Evolutionary conservation across 2,797 vertebrate genomes (phyloP), one percentile per base, ranked within the genome.

Genomic region (Amblyraja radiata): DNA sequence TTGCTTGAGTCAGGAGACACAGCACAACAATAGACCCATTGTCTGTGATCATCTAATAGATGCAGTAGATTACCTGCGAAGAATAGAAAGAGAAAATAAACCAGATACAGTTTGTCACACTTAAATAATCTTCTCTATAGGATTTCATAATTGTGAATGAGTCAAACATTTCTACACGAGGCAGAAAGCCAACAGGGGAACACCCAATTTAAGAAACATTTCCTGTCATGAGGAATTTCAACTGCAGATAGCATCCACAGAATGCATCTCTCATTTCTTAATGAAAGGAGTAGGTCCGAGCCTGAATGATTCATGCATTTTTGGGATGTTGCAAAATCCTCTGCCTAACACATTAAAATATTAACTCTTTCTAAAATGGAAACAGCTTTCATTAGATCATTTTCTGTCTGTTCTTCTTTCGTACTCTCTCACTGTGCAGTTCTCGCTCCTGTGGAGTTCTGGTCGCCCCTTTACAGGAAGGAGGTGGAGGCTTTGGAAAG

Each of bases 1-100:
- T 99, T 98, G 94, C 98, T 98, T 95, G 98, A 98, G 96, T 99
- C 98, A 0, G 98, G 97, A 0, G 99, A 99, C 65, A 99, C 96
- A 93, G 97, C 96, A 94, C 98, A 99, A 96, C 97, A 97, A 94
- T 98, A 98, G 93, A 99, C 97, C 99, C 99, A 99, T 94, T 98
- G 97, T 93, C 97, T 96, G 0, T 99, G 99, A 94, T 98, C 98
- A 0, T 96, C 96, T 3, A 99, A 95, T 94, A 99, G 97, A 94
- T 98, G 98, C n/a, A 97, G 96, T 94, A 96, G 97, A 94, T 97
- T 97, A 93, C 97, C 98, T 99, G 91, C 93, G 23, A 86, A 79
- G 61, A 39, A 63, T 25, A 6, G 71, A 86, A 32, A 36, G 83
- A 74, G 68, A 46, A 86, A 39, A 80, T 32, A 88, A 63, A 54